phyloP scores from a whole-genome alignment of 2,797 vertebrate genomes.

The Florisuga fusca region DNA sequence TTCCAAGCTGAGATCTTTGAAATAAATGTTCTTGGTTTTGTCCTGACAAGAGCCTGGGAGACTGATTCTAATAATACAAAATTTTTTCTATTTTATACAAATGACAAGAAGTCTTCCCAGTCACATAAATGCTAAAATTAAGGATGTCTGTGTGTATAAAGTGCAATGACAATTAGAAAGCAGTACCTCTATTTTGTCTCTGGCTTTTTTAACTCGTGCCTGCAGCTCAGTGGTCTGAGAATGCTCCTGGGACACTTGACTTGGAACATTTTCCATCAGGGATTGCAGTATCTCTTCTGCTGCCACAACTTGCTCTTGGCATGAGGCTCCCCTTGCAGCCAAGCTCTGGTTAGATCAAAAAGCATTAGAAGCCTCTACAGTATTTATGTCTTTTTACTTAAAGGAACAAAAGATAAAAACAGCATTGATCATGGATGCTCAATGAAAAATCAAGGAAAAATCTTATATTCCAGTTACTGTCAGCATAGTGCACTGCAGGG shows the following conservation, averaged over 20 bases:
- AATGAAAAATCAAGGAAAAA: neutral
- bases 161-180: neutral
- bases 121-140: neutral
- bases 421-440: neutral
- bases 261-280: constrained; percentile 78
- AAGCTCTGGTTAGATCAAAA: constrained; percentile 78
- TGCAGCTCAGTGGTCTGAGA: constrained; percentile 81
- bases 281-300: constrained; percentile 86
- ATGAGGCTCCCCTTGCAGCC: constrained; percentile 85
- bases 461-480: neutral
- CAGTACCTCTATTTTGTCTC: constrained; percentile 74
- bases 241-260: constrained; percentile 82
- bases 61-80: neutral
- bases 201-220: constrained; percentile 80
- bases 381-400: neutral
- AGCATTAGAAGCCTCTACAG: neutral
- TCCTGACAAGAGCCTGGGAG: neutral
- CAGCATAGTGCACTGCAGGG: neutral
- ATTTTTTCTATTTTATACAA: neutral
- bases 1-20: neutral
- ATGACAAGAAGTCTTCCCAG: neutral
- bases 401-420: neutral
- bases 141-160: neutral
- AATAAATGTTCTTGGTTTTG: neutral
- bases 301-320: constrained; percentile 87